These are phyloP conservation scores for Enteromius anoplus DNA, from an alignment of 2,797 vertebrate species.

Conservation along the genomic window DNA sequence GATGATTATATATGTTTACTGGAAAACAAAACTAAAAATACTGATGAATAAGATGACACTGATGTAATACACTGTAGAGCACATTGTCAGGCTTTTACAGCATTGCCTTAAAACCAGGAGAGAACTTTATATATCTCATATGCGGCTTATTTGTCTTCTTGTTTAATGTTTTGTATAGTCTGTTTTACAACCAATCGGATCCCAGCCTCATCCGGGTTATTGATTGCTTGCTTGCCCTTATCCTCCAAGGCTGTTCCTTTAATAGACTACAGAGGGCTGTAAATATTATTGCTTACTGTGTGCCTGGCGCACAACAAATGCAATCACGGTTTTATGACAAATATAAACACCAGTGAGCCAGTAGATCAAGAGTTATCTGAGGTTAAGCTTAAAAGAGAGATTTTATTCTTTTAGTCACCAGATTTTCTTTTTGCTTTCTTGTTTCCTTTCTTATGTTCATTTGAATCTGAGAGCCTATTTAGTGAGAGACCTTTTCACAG, in stretches of 20 bases:
- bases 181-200: constrained; percentile 50
- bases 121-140: constrained; percentile 27
- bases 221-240: constrained; percentile 47
- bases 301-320: constrained; percentile 24
- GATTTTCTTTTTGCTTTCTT: neutral
- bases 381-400: constrained; percentile 40
- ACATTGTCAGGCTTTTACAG: constrained; percentile 22
- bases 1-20: neutral
- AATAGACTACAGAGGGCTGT: constrained; percentile 53
- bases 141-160: constrained; percentile 30
- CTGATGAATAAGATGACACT: neutral
- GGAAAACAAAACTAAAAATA: constrained; percentile 1
- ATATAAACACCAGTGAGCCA: constrained; percentile 48
- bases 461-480: constrained; percentile 6
- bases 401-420: constrained; percentile 23
- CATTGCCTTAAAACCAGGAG: constrained; percentile 4
- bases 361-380: constrained; percentile 39
- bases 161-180: constrained; percentile 45
- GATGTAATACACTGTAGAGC: constrained; percentile 4
- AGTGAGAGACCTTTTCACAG: constrained; percentile 10
- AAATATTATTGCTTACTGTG: constrained; percentile 54
- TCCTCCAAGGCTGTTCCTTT: constrained; percentile 50
- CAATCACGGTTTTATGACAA: constrained; percentile 48
- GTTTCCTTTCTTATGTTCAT: constrained; percentile 10
- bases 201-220: constrained; percentile 37